A percentile compares a stretch with the other conserved stretches of the same genome.
Conservation (phyloP, 2,797 vertebrate species). For the Natrix natrix region DNA sequence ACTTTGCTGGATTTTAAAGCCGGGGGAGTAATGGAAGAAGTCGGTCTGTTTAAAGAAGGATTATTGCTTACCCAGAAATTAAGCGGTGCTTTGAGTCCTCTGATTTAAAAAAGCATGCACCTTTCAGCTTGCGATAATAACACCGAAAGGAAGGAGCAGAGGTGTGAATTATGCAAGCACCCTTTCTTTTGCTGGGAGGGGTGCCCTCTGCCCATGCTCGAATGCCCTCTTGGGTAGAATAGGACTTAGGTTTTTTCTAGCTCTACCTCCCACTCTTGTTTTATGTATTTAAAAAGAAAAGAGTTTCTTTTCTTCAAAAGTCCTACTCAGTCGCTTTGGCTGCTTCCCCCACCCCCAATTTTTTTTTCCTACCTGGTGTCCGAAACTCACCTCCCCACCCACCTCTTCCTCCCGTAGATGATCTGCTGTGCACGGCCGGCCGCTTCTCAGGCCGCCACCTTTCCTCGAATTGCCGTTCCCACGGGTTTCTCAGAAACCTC, state of each 20-base stretch:
- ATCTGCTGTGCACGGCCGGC: constrained; percentile 47
- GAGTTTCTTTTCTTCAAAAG: not conserved
- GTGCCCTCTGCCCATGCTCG: not conserved
- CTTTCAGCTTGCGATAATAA: not conserved
- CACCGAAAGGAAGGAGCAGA: not conserved
- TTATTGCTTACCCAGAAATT: not conserved
- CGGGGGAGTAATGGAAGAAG: not conserved
- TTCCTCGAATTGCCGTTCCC: constrained; percentile 58
- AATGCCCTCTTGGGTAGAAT: not conserved
- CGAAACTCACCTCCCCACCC: constrained; percentile 55
- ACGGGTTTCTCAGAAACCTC: constrained; percentile 57
- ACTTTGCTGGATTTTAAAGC: not conserved
- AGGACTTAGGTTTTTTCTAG: not conserved
- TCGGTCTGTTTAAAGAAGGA: not conserved
- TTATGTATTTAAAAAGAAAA: not conserved
- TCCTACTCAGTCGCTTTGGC: not conserved
- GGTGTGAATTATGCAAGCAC: not conserved
- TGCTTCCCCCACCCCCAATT: not conserved
- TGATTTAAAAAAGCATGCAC: not conserved
- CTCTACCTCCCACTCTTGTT: not conserved
- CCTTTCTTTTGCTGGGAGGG: not conserved
- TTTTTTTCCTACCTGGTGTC: constrained; percentile 51
- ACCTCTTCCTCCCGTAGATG: constrained; percentile 59
- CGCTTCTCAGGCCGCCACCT: constrained; percentile 43
- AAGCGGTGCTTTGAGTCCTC: not conserved